Conservation (phyloP, 2,113 vertebrate genomes). For the Syrmaticus mikado region DNA sequence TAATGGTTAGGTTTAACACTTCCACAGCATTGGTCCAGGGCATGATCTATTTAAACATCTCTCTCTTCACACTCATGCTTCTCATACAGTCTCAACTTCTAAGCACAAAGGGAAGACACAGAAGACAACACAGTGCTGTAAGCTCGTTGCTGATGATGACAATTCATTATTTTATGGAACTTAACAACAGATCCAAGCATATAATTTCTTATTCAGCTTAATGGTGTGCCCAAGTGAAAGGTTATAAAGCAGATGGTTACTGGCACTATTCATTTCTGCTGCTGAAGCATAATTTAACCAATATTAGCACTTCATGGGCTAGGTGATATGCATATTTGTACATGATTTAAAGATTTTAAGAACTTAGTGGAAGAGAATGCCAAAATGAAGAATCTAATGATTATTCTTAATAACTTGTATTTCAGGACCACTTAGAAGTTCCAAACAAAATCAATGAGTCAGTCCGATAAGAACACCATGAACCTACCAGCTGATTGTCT, state of each 20-base stretch:
- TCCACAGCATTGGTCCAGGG: neutral
- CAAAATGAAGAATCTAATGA: neutral
- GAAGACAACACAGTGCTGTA: neutral
- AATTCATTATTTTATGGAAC: neutral
- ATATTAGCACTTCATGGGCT: neutral
- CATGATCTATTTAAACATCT: neutral
- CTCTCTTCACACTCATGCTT: neutral
- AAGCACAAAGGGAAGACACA: neutral
- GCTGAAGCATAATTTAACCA: neutral
- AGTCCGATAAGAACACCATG: neutral
- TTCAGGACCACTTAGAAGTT: constrained; percentile 18
- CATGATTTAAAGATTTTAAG: neutral
- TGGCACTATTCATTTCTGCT: neutral
- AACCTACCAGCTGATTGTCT: neutral
- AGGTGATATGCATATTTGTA: neutral
- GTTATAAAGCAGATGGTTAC: neutral
- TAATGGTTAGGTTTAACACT: constrained; percentile 31
- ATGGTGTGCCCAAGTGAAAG: neutral
- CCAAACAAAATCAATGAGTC: constrained; percentile 27
- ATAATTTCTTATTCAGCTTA: neutral
- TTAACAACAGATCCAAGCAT: neutral
- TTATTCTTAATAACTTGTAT: neutral
- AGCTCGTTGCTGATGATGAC: neutral
- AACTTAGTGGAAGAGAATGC: neutral
- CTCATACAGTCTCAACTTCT: neutral